phyloP scores from a whole-genome alignment of 2,113 vertebrate species.

The Hyaena hyaena region DNA sequence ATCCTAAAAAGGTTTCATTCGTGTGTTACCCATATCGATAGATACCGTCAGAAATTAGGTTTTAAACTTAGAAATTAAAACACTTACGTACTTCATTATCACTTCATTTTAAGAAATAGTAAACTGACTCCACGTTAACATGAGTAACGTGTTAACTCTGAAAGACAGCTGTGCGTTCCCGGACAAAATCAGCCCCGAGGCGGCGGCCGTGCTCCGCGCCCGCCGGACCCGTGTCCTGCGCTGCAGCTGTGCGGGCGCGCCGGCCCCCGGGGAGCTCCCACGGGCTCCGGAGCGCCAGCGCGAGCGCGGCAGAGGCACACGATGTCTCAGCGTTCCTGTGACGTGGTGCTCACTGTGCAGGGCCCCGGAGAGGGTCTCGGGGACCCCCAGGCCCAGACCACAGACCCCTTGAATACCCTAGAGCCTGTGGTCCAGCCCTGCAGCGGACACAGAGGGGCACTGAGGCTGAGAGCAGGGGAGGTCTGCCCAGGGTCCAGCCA shows the following conservation, averaged over 20 bases:
- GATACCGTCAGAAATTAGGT: not conserved
- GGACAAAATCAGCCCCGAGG: not conserved
- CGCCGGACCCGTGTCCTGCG: not conserved
- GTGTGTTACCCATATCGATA: not conserved
- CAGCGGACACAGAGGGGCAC: not conserved
- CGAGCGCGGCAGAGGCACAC: not conserved
- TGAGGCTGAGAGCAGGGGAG: not conserved
- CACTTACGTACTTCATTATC: not conserved
- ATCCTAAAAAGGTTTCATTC: not conserved
- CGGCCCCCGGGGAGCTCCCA: not conserved
- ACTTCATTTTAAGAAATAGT: not conserved
- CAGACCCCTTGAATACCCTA: too few species aligned
- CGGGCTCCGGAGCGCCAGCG: not conserved
- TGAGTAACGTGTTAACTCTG: not conserved
- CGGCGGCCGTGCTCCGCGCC: fast-evolving
- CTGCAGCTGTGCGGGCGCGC: fast-evolving
- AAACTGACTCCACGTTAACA: not conserved
- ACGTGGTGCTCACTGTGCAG: too few species aligned
- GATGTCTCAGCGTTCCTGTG: not conserved
- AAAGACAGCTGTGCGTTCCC: not conserved
- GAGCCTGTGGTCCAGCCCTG: fast-evolving
- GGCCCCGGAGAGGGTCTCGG: not conserved
- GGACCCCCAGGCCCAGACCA: not conserved
- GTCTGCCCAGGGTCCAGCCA: not conserved
- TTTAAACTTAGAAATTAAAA: constrained; percentile 33